These are phyloP conservation scores for Tetragonisca angustula DNA, from an alignment of 2,888 invertebrate genomes.

Conservation along the genomic window DNA sequence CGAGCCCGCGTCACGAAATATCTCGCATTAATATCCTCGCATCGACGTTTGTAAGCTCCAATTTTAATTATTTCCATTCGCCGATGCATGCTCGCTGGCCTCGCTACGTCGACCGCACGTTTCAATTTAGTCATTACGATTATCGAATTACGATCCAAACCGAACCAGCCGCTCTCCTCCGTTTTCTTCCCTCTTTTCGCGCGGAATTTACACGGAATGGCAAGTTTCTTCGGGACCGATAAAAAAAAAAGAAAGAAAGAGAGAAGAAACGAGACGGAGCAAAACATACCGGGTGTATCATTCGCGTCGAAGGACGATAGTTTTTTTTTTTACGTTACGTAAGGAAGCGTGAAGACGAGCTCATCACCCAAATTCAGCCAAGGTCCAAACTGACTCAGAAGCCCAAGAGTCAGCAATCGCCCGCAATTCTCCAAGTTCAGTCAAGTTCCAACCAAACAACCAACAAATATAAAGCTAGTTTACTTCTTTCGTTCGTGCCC, in stretches of 20 bases:
- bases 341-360: too few species aligned
- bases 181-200: not conserved
- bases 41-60: not conserved
- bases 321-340: not conserved
- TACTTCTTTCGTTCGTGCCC: too few species aligned
- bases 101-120: not conserved
- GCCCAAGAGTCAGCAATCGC: too few species aligned
- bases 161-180: not conserved
- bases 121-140: not conserved
- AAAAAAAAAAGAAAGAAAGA: not conserved
- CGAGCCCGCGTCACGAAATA: not conserved
- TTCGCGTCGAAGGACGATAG: too few species aligned
- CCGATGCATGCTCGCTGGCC: not conserved
- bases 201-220: not conserved
- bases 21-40: conserved; percentile 1
- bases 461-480: too few species aligned
- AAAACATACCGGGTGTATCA: too few species aligned
- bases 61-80: conserved; percentile 1
- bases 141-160: not conserved
- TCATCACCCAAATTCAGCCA: too few species aligned
- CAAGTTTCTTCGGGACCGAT: not conserved
- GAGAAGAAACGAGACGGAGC: not conserved
- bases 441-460: too few species aligned
- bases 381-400: too few species aligned
- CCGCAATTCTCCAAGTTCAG: too few species aligned